Evolutionary conservation across 2,888 invertebrate species (phyloP).

Genomic region (Temnothorax ravouxi): DNA sequence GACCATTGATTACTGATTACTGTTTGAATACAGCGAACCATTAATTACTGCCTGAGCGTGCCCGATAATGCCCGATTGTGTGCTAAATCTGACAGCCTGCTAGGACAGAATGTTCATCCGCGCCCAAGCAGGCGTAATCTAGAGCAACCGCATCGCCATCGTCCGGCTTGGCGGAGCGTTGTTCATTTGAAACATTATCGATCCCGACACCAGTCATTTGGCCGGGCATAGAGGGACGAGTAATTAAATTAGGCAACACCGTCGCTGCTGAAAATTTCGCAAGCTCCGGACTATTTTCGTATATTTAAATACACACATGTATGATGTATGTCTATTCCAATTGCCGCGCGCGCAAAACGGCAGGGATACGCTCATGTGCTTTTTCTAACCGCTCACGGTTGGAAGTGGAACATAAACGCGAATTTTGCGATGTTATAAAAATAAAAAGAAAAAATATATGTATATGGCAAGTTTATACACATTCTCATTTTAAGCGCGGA

Average conservation of each 20-base stretch:
- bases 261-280: constrained; percentile 12
- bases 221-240: background rate
- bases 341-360: background rate
- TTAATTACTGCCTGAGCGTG: constrained; percentile 75
- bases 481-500: constrained; percentile 41
- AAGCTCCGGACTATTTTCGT: background rate
- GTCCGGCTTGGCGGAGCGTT: constrained; percentile 61
- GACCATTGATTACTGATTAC: constrained; percentile 77
- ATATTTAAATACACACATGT: constrained; percentile 5
- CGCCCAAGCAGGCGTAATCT: constrained; percentile 61
- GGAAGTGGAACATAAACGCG: constrained; percentile 12
- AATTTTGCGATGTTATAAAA: constrained; percentile 38
- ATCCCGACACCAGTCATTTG: constrained; percentile 33
- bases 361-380: background rate
- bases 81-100: constrained; percentile 75
- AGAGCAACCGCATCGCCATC: constrained; percentile 60
- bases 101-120: constrained; percentile 71
- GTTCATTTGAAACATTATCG: constrained; percentile 56
- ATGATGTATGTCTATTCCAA: background rate
- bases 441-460: constrained; percentile 21
- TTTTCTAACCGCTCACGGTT: background rate
- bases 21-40: constrained; percentile 73
- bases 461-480: constrained; percentile 28
- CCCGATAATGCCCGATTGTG: constrained; percentile 76
- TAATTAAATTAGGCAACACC: constrained; percentile 34